phyloP scores from a whole-genome alignment of 2,888 invertebrate genomes.

The Ashinkailepas kermadecensis region DNA sequence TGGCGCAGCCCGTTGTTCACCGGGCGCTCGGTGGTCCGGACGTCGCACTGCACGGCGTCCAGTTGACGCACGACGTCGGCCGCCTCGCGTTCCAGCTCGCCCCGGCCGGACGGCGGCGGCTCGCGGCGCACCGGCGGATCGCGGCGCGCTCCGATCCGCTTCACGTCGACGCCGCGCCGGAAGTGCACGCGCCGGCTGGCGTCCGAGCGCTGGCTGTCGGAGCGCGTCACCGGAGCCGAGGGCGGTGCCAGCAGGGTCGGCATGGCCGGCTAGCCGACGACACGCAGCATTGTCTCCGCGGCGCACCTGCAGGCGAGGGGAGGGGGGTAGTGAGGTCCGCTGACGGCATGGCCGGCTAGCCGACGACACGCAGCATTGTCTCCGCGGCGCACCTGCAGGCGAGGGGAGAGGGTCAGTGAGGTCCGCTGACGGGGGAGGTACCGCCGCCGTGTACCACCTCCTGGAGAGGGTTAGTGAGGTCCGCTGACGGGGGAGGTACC shows the following conservation, averaged over 20 bases:
- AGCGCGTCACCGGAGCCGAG: not conserved
- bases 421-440: too few relatives aligned
- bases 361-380: not conserved
- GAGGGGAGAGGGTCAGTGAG: not conserved
- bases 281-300: not conserved
- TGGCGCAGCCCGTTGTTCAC: not conserved
- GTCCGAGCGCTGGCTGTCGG: conserved; percentile 9
- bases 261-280: not conserved
- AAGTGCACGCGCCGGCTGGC: not conserved
- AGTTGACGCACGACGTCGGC: not conserved
- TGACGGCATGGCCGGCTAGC: conserved; percentile 14
- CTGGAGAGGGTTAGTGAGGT: not conserved
- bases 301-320: not conserved
- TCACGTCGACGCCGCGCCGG: not conserved
- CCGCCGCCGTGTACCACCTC: not conserved
- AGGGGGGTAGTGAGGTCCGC: not conserved
- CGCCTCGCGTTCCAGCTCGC: not conserved
- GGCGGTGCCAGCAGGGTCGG: not conserved
- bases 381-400: not conserved
- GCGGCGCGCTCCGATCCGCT: not conserved
- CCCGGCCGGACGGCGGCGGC: conserved; percentile 6
- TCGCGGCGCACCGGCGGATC: not conserved
- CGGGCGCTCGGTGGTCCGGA: not conserved
- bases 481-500: not conserved
- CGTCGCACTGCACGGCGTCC: conserved; percentile 3